Conservation (phyloP, 2,113 vertebrate genomes). For the Psilopsiagon aurifrons region DNA sequence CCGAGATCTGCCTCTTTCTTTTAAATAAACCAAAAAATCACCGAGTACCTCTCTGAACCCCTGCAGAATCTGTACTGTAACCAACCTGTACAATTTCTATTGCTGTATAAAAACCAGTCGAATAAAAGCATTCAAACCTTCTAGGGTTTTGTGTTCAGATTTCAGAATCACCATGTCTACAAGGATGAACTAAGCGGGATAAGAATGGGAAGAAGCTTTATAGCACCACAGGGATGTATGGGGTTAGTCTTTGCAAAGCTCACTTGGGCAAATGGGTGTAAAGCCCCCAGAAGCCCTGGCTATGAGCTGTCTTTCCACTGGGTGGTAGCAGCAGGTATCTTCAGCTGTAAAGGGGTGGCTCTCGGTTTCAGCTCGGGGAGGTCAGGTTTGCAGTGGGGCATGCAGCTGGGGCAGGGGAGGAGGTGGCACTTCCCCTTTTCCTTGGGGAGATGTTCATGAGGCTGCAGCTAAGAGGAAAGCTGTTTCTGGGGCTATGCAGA, state of each 20-base stretch:
- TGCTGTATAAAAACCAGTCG: conserved; percentile 36
- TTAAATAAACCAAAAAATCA: conserved; percentile 57
- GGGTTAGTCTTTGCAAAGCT: not conserved
- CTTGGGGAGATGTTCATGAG: not conserved
- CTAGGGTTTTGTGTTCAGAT: not conserved
- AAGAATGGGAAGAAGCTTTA: not conserved
- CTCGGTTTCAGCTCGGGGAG: not conserved
- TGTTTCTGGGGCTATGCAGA: fast-evolving
- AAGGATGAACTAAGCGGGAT: not conserved
- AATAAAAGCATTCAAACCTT: conserved; percentile 39
- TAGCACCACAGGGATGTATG: fast-evolving
- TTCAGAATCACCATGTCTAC: not conserved
- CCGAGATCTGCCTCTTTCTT: conserved; percentile 32
- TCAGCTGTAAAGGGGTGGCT: not conserved
- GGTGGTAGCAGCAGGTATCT: conserved; percentile 32
- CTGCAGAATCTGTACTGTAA: conserved; percentile 51
- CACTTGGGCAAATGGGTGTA: not conserved
- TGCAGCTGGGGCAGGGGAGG: not conserved
- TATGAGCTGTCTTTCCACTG: conserved; percentile 11
- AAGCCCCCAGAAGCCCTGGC: not conserved
- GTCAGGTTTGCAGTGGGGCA: not conserved
- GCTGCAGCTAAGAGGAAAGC: not conserved
- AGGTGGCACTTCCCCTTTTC: not conserved
- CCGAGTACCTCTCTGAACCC: conserved; percentile 50
- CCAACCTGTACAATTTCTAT: conserved; percentile 38